A percentile compares a stretch with the other conserved stretches of the same genome.
Evolutionary conservation across 2,797 vertebrate genomes (phyloP).

Genomic region (Ispidina lecontei): DNA sequence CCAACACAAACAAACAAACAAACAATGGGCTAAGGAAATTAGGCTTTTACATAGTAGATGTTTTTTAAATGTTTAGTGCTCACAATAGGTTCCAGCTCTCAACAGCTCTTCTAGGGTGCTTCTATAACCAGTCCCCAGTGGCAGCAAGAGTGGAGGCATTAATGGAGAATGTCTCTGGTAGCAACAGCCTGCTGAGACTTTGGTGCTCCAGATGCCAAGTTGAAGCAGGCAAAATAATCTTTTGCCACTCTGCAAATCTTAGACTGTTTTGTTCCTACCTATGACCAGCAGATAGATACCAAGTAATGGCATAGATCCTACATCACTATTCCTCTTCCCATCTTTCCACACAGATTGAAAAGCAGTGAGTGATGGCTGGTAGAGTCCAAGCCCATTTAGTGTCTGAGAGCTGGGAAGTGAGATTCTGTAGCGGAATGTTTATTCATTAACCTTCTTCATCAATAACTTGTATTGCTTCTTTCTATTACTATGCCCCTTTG

Average conservation of each 20-base stretch:
- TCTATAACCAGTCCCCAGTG: not conserved
- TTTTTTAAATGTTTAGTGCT: constrained; percentile 24
- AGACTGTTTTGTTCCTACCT: not conserved
- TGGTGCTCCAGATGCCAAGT: not conserved
- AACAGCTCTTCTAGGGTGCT: not conserved
- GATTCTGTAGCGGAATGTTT: not conserved
- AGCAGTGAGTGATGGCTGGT: not conserved
- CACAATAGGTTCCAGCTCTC: not conserved
- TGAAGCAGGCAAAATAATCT: not conserved
- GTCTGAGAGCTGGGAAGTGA: not conserved
- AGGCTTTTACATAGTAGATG: not conserved
- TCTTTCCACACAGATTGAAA: not conserved
- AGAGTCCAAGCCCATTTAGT: not conserved
- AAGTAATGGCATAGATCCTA: not conserved
- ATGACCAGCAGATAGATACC: not conserved
- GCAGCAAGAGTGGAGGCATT: not conserved
- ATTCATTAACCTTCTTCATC: not conserved
- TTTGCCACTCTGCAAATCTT: not conserved
- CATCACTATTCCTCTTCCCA: not conserved
- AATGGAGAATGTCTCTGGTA: not conserved
- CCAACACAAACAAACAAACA: not conserved
- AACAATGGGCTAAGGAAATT: constrained; percentile 11
- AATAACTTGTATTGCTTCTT: not conserved
- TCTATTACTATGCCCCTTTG: not conserved
- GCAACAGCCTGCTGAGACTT: not conserved